phyloP scores from a whole-genome alignment of 2,113 vertebrate species.

The Mobula hypostoma region DNA sequence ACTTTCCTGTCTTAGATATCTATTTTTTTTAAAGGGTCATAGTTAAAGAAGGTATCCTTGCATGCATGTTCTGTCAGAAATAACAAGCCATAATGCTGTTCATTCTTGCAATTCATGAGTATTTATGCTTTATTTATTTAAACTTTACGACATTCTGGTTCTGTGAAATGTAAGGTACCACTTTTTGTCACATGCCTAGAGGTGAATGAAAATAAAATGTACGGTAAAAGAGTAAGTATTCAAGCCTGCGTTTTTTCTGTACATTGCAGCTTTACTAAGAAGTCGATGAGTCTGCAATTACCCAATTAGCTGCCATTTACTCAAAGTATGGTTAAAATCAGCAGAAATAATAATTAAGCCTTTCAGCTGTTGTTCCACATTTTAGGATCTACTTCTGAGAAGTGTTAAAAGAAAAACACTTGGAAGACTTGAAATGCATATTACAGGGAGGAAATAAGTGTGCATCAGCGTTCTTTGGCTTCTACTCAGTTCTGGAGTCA shows the following conservation, averaged over 20 bases:
- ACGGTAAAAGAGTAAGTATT: not conserved
- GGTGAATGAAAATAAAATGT: constrained; percentile 9
- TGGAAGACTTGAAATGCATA: not conserved
- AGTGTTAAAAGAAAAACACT: not conserved
- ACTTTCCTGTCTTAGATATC: not conserved
- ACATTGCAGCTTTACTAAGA: not conserved
- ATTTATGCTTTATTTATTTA: constrained; percentile 38
- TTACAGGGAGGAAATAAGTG: not conserved
- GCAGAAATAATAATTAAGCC: not conserved
- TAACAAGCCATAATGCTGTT: constrained; percentile 7
- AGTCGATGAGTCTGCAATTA: not conserved
- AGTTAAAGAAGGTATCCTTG: not conserved
- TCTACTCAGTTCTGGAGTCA: constrained; percentile 33
- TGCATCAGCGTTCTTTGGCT: constrained; percentile 21
- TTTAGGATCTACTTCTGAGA: not conserved
- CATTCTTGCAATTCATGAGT: not conserved
- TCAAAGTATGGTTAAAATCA: not conserved
- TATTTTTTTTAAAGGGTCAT: not conserved
- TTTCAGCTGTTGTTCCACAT: not conserved
- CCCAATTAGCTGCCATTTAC: not conserved
- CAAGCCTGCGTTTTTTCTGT: not conserved
- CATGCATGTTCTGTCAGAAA: not conserved
- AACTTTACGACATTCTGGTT: constrained; percentile 24
- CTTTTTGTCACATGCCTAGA: constrained; percentile 32
- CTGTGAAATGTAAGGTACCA: constrained; percentile 34